Conservation (phyloP, 2,888 invertebrate species). For the Parelbella ahira region DNA sequence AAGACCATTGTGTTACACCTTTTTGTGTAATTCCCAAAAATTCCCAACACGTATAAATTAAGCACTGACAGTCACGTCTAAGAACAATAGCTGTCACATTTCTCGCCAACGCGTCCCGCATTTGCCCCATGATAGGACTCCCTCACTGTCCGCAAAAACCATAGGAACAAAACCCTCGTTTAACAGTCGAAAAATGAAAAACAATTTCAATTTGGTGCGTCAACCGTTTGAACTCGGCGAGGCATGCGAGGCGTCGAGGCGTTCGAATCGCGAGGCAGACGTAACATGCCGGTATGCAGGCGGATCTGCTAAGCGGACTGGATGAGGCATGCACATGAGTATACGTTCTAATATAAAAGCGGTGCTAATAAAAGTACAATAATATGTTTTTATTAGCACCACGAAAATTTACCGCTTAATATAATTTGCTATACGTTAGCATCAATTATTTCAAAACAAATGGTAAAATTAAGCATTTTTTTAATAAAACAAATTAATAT, state of each 20-base stretch:
- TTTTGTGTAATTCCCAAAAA: no score
- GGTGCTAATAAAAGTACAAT: no score
- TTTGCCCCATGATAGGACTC: slow-evolving; percentile 31
- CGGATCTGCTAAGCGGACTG: not conserved
- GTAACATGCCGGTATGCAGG: slow-evolving; percentile 46
- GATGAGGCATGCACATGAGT: slow-evolving; percentile 2
- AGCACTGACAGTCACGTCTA: slow-evolving; percentile 2
- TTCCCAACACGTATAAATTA: no score
- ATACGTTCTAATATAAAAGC: no score
- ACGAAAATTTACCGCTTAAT: no score
- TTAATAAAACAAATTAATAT: no score
- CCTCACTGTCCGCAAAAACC: slow-evolving; percentile 61
- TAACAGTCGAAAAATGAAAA: slow-evolving; percentile 69
- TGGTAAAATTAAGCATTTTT: no score
- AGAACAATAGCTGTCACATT: slow-evolving; percentile 17
- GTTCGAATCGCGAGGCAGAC: slow-evolving; percentile 42
- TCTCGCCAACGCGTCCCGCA: slow-evolving; percentile 23
- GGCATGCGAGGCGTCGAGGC: slow-evolving; percentile 44
- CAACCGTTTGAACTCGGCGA: slow-evolving; percentile 70
- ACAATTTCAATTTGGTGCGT: slow-evolving; percentile 74
- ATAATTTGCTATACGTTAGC: no score
- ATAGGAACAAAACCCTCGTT: slow-evolving; percentile 54
- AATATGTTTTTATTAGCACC: no score
- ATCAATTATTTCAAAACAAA: no score
- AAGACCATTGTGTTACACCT: no score